phyloP scores from a whole-genome alignment of 2,113 vertebrate species.

The Hiodon alosoides region DNA sequence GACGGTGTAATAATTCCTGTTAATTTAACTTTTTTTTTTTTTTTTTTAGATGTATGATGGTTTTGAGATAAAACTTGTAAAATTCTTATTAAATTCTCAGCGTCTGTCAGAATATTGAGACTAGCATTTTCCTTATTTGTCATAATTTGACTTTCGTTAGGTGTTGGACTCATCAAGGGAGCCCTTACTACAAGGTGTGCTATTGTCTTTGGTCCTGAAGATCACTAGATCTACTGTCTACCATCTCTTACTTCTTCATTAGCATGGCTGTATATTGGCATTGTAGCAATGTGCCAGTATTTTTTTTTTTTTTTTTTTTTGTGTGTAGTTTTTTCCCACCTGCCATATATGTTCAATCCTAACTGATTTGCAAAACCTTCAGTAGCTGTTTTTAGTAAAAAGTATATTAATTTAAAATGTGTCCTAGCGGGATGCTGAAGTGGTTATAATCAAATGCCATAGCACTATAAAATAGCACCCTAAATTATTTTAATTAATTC shows the following conservation, averaged over 20 bases:
- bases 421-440: too few relatives aligned
- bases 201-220: constrained; percentile 42
- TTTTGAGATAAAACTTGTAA: too few relatives aligned
- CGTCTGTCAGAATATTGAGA: neutral
- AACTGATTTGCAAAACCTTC: constrained; percentile 4
- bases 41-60: too few relatives aligned
- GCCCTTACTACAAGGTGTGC: constrained; percentile 77
- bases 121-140: constrained; percentile 9
- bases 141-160: constrained; percentile 62
- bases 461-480: neutral
- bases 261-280: too few relatives aligned
- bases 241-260: neutral
- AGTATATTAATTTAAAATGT: too few relatives aligned
- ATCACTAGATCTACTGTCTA: constrained; percentile 6
- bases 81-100: too few relatives aligned
- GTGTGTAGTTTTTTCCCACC: neutral
- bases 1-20: too few relatives aligned
- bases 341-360: neutral
- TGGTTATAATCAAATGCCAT: neutral
- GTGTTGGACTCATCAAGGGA: constrained; percentile 74
- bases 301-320: neutral
- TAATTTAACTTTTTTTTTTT: too few relatives aligned
- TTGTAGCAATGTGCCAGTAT: constrained; percentile 11
- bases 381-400: neutral
- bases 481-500: neutral